A percentile compares a stretch with the other conserved stretches of the same genome.
phyloP scores from a whole-genome alignment of 35 echinoderm and acorn worm genomes.

The Eucidaris tribuloides region DNA sequence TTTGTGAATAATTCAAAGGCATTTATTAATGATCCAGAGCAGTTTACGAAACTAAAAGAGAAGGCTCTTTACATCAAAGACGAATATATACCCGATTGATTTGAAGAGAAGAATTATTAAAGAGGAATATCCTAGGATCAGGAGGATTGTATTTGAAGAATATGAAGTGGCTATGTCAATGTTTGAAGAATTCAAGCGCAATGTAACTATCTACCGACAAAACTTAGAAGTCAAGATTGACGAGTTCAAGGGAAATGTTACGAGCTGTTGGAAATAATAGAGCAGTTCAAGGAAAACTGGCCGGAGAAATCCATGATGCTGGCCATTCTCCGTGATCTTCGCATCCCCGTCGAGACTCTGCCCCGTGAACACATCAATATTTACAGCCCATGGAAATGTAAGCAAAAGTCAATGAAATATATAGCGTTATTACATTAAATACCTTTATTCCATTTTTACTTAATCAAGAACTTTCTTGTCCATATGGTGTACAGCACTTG shows the following conservation, averaged over 20 bases:
- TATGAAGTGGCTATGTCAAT: constrained; percentile 22
- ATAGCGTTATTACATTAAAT: too few relatives aligned
- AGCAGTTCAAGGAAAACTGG: background rate
- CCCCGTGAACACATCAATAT: background rate
- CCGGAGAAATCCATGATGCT: background rate
- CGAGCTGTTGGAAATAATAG: background rate
- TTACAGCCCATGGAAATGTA: constrained; percentile 7
- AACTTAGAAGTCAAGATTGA: background rate
- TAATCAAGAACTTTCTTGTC: too few relatives aligned
- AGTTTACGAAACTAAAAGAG: constrained; percentile 1
- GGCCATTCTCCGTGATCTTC: background rate
- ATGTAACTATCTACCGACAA: constrained; percentile 17
- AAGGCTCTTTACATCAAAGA: background rate
- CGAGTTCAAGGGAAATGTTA: background rate
- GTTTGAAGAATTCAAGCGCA: constrained; percentile 28
- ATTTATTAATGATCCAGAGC: background rate
- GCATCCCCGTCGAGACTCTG: constrained; percentile 1
- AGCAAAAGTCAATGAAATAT: too few relatives aligned
- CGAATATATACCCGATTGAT: background rate
- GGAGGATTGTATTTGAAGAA: background rate
- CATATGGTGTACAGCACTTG: too few relatives aligned
- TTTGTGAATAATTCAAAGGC: background rate
- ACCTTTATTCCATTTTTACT: too few relatives aligned
- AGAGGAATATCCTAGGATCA: background rate
- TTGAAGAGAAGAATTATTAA: constrained; percentile 3